phyloP scores from a whole-genome alignment of 2,797 vertebrate genomes.

The Sarcoramphus papa region DNA sequence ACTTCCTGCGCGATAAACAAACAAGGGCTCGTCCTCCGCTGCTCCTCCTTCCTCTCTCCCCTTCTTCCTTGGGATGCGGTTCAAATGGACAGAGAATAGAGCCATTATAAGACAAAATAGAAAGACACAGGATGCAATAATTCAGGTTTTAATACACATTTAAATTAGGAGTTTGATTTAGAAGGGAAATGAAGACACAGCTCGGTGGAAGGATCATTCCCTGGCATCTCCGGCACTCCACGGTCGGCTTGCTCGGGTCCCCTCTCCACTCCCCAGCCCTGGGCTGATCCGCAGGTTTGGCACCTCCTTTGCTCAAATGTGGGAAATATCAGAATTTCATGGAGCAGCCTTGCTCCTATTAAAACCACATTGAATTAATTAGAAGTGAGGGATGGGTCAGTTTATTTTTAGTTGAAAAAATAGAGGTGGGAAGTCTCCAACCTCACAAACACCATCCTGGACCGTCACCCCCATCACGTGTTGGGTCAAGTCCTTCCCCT shows the following conservation, averaged over 20 bases:
- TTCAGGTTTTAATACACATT: not conserved
- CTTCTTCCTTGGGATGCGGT: not conserved
- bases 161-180: not conserved
- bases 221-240: accelerated
- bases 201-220: not conserved
- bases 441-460: not conserved
- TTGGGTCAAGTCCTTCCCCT: not conserved
- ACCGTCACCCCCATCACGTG: not conserved
- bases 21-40: accelerated
- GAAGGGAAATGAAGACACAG: not conserved
- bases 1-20: not conserved
- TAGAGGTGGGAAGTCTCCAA: not conserved
- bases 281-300: not conserved
- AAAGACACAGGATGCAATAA: not conserved
- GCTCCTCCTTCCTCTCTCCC: not conserved
- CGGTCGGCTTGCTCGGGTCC: not conserved
- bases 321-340: not conserved
- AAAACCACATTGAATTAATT: not conserved
- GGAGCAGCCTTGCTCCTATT: not conserved
- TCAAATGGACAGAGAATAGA: not conserved
- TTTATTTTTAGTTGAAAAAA: not conserved
- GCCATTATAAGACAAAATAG: not conserved
- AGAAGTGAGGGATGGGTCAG: not conserved
- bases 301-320: not conserved
- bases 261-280: not conserved